These are phyloP conservation scores for Mugil cephalus DNA, from an alignment of 2,113 vertebrate genomes.

Conservation along the genomic window DNA sequence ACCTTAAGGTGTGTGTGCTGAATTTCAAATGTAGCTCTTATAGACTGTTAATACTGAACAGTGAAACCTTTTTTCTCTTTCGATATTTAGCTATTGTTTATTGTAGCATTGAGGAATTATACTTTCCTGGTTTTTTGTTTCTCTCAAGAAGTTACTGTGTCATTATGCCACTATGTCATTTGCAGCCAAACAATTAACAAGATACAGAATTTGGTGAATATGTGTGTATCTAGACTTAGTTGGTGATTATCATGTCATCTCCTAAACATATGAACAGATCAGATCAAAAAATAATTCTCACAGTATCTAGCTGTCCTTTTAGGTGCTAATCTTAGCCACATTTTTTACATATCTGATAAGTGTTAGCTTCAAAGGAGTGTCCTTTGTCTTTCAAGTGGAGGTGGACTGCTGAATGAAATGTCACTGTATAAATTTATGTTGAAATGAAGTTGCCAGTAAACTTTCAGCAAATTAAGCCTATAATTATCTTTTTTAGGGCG, in stretches of 20 bases:
- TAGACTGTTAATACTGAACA: background rate
- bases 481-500: slow-evolving; percentile 5
- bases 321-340: too few species aligned
- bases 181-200: slow-evolving; percentile 14
- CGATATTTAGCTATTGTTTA: slow-evolving; percentile 2
- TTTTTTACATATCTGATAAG: too few species aligned
- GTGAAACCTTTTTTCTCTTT: slow-evolving; percentile 17
- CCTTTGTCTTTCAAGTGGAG: too few species aligned
- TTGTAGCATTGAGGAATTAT: slow-evolving; percentile 6
- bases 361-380: too few species aligned
- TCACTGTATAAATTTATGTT: slow-evolving; percentile 8
- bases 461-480: slow-evolving; percentile 5
- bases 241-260: slow-evolving; percentile 4
- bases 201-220: slow-evolving; percentile 14
- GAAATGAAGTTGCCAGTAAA: slow-evolving; percentile 4
- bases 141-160: slow-evolving; percentile 1
- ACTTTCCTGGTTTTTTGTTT: slow-evolving; percentile 14
- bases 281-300: too few species aligned
- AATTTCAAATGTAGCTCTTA: slow-evolving; percentile 1
- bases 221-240: slow-evolving; percentile 11
- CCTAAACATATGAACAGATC: background rate
- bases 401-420: too few species aligned
- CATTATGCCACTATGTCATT: too few species aligned
- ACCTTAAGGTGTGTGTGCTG: background rate
- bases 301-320: too few species aligned